Conservation (phyloP, 2,797 vertebrate genomes). For the Danio kyathit region DNA sequence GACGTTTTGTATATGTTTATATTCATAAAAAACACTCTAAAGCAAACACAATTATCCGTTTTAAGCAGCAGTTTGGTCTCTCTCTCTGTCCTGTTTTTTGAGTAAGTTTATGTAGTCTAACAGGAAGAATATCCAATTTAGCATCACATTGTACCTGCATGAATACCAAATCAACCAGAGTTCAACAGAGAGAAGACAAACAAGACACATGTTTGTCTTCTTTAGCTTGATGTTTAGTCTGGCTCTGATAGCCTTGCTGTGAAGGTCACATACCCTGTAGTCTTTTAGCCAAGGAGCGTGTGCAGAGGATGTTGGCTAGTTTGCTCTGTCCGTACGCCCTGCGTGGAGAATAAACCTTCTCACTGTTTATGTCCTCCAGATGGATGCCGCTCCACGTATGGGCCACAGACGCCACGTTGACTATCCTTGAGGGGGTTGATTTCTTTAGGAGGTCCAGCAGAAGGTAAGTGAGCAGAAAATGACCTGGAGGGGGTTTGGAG, state of each 20-base stretch:
- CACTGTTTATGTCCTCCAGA: slow-evolving; percentile 90
- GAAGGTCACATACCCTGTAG: slow-evolving; percentile 80
- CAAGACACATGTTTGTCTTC: neutral
- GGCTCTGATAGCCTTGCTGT: neutral
- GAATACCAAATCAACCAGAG: neutral
- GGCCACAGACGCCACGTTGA: slow-evolving; percentile 88
- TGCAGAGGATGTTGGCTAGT: slow-evolving; percentile 90
- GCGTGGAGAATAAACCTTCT: slow-evolving; percentile 82
- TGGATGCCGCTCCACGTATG: slow-evolving; percentile 85
- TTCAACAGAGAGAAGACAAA: slow-evolving; percentile 13
- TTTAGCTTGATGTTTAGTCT: slow-evolving; percentile 18
- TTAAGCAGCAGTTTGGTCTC: neutral
- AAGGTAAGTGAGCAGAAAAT: slow-evolving; percentile 90
- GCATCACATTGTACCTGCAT: neutral
- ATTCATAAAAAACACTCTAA: neutral
- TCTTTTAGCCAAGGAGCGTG: slow-evolving; percentile 82
- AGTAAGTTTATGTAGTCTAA: neutral
- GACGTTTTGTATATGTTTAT: slow-evolving; percentile 8
- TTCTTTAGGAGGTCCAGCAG: slow-evolving; percentile 87
- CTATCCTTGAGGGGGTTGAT: slow-evolving; percentile 85
- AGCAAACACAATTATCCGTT: neutral
- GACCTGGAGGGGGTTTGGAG: slow-evolving; percentile 76
- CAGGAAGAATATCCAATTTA: neutral
- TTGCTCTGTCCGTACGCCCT: slow-evolving; percentile 95
- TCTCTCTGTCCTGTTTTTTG: neutral